Evolutionary conservation across 1,140 invertebrate species (phyloP), one percentile per base, ranked within the genome.

Genomic region (Tachypleus tridentatus): DNA sequence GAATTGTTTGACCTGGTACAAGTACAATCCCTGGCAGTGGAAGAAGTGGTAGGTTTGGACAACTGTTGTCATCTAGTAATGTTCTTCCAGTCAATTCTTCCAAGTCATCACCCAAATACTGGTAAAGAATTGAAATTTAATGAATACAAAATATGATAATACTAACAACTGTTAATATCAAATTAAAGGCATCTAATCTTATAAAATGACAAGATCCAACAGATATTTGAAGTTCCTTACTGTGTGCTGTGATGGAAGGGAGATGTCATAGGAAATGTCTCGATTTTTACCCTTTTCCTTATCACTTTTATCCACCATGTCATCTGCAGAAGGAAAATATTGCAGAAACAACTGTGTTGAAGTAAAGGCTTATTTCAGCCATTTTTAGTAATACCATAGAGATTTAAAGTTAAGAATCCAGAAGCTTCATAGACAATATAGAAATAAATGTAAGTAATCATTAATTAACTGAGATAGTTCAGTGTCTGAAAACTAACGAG

Each of bases 1-100:
- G 87, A 49, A 89, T 74, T 48, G 82, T 86, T 74, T 88, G 86
- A 5, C 86, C 86, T 49, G 87, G 87, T 64, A 88, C 82, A 52
- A 86, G 72, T 8, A 87, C 78, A 49, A 87, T 77, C 56, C 82
- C 81, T 56, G 82, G 78, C 51, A 79, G 65, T 52, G 80, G 75
- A 49, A 87, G 75, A 47, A 88, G 70, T 7, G 86, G 85, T 51
- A 89, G 66, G 51, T 73, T 76, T 3, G 79, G 70, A 49, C 72
- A 70, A 9, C 72, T 69, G 9, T 77, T 74, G 60, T 82, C 81
- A 65, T 85, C 84, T 47, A 84, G 74, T 58, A 86, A 74, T 51
- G 82, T 84, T 51, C 85, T 73, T 3, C 85, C 85, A 66, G 80
- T 75, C 3, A 86, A 68, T 64, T 84, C 83, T 74, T 85, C 81